Base-by-base conservation (phyloP, 2,797 vertebrate genomes). In the Phrynocephalus vlangalii region DNA sequence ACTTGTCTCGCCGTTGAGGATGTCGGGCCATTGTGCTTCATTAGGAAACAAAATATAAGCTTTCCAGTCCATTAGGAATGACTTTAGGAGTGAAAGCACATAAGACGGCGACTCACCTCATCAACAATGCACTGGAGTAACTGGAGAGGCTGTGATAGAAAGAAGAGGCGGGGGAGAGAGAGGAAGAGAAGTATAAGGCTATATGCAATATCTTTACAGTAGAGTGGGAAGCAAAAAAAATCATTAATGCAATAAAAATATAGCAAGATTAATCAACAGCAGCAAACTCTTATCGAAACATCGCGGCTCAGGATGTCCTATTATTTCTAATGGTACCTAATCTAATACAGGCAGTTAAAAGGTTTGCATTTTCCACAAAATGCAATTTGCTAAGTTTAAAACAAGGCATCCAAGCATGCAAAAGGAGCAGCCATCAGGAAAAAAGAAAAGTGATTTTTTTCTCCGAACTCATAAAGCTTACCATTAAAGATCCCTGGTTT, bases 291-390 rank as follows among this genome's bases (percentile, higher is more conserved):
- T 99, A 98, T 98, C 97, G 98, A 98, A 99, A 99, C 98, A 99
- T 97, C 96, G 97, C 97, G 96, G 96, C 97, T 97, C 96, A 97
- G 98, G 98, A 98, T 98, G 98, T 98, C 98, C 98, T 99, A 99
- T 99, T 99, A 99, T 98, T 98, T 98, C 98, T 99, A 99, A 99
- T 99, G 98, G 98, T 98, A 98, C 98, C 98, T 99, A 99, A 99
- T 99, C 98, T 99, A 99, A 99, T 98, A 98, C 97, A 98, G 98
- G 98, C 98, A 98, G 98, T 99, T 99, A 99, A 99, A 60, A 98
- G 98, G 98, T 98, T 98, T 98, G 98, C 98, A 98, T 98, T 99
- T 98, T 98, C 98, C 96, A 98, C 98, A 98, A 98, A 99, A 99
- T 98, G 98, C 98, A 99, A 99, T 99, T 99, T 99, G 97, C 98